phyloP scores from a whole-genome alignment of 2,113 vertebrate species.

The Orcinus orca region DNA sequence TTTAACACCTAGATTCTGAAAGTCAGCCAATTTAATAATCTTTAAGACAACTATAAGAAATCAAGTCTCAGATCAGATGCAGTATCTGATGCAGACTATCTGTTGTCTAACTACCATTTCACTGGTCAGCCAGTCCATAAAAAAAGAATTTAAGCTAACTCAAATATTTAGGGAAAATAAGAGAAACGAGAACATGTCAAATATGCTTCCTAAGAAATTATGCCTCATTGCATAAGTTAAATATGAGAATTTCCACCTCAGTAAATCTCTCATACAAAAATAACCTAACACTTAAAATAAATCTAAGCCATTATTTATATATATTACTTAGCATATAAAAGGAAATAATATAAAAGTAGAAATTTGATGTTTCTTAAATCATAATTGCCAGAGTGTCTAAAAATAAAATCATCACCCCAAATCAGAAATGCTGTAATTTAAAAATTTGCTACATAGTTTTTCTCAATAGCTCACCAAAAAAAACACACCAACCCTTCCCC shows the following conservation, averaged over 20 bases:
- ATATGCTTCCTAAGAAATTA: background rate
- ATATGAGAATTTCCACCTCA: background rate
- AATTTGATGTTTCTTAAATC: slow-evolving; percentile 26
- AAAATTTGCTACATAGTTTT: background rate
- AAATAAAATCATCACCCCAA: slow-evolving; percentile 60
- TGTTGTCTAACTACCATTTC: background rate
- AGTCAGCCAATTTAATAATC: background rate
- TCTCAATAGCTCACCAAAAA: background rate
- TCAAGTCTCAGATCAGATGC: background rate
- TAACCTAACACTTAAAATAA: background rate
- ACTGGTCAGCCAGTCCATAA: background rate
- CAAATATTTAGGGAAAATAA: background rate
- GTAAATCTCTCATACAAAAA: background rate
- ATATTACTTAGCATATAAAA: background rate
- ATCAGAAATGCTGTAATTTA: slow-evolving; percentile 24
- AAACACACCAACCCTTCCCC: background rate
- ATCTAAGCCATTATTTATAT: background rate
- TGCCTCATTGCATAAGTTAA: background rate
- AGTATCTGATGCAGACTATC: background rate
- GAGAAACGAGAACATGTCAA: background rate
- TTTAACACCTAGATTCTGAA: background rate
- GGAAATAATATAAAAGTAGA: background rate
- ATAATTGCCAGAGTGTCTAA: slow-evolving; percentile 51
- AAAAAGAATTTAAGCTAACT: background rate
- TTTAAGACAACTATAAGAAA: background rate